Evolutionary conservation across 2,888 invertebrate species (phyloP), one percentile per base, ranked within the genome.

Genomic region (Ethmia dodecea): DNA sequence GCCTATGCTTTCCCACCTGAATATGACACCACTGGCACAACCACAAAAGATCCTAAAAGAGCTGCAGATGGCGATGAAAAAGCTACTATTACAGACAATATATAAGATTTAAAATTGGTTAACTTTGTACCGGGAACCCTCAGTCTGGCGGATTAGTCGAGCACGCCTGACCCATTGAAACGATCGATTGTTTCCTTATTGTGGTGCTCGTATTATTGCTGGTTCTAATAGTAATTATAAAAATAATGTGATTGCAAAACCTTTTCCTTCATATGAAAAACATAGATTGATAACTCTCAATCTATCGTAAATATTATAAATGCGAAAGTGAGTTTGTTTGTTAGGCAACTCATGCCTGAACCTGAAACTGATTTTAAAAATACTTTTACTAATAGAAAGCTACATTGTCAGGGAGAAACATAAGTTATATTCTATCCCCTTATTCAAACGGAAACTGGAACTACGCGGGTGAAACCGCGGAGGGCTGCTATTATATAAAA

Each of bases 131-230:
- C 44, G 38, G 39, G 61, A 71, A 71, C 73, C 78, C 73, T 68
- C 61, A 62, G 65, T 54, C 55, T 62, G 75, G 66, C 67, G 81
- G 81, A 80, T 84, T 81, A 81, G 67, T 72, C 65, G 73, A 74
- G 76, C 76, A 67, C 66, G 84, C 74, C 64, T 84, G 86, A 86
- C 86, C 86, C 78, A 86, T 84, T 83, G 84, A 77, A 79, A 74
- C 83, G 72, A 84, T 84, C 83, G 81, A 86, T 86, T 86, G 80
- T 84, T 86, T 84, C 83, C 84, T 81, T 74, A 80, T 80, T 73
- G 73, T 79, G 59, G 61, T 60, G 63, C 63, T 63, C 60, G 62
- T n/a, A n/a, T n/a, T n/a, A n/a, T 55, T 61, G 66, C 45, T 59
- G 65, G 52, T 52, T 66, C 55, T 62, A 61, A 51, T 53, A 62